phyloP scores from a whole-genome alignment of 2,113 vertebrate species.

The Eurystomus gularis region DNA sequence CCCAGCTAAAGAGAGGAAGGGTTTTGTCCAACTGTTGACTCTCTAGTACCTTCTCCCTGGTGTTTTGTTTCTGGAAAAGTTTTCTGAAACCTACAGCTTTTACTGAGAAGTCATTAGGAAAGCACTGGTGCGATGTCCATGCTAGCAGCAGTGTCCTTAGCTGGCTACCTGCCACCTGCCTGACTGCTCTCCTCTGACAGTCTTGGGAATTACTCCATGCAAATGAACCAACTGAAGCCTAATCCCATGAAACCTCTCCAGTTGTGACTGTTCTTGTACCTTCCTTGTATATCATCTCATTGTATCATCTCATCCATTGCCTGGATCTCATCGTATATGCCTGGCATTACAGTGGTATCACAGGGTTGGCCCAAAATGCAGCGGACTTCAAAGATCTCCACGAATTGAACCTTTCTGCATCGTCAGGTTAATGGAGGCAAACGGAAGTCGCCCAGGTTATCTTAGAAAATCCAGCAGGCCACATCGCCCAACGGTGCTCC shows the following conservation, averaged over 20 bases:
- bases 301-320: no score
- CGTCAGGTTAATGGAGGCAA: not conserved
- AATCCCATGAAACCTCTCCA: not conserved
- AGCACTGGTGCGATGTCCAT: not conserved
- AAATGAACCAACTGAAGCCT: not conserved
- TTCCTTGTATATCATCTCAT: not conserved
- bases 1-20: not conserved
- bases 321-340: not conserved
- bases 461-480: not conserved
- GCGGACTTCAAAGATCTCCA: not conserved
- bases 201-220: not conserved
- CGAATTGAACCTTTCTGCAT: fast-evolving
- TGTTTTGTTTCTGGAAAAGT: not conserved
- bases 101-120: not conserved
- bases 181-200: not conserved
- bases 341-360: not conserved
- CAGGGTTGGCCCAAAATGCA: not conserved
- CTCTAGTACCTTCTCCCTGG: not conserved
- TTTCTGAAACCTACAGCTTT: not conserved
- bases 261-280: not conserved
- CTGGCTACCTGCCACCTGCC: not conserved
- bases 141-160: not conserved
- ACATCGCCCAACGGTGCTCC: not conserved
- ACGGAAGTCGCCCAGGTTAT: not conserved
- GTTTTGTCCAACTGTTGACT: not conserved